Evolutionary conservation across 2,113 vertebrate species (phyloP).

Genomic region (Percina caprodes): DNA sequence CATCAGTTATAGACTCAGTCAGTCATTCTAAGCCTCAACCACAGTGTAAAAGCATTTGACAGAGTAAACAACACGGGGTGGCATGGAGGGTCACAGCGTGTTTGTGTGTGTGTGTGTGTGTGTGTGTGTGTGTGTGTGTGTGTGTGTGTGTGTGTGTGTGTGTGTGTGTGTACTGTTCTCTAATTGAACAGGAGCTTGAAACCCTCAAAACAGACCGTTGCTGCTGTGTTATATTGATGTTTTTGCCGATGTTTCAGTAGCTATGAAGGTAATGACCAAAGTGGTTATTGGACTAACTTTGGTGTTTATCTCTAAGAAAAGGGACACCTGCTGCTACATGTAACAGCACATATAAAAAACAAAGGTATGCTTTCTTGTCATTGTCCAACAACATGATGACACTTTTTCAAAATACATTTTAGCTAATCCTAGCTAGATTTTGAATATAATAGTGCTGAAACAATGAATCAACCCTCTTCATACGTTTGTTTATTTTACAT

Average conservation of each 20-base stretch:
- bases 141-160: constrained; percentile 7
- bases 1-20: constrained; percentile 42
- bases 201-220: not conserved
- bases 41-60: constrained; percentile 44
- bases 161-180: not conserved
- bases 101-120: constrained; percentile 8
- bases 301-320: not conserved
- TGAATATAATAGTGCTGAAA: not conserved
- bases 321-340: not conserved
- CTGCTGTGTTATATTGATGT: not conserved
- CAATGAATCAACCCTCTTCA: too few relatives aligned
- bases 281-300: not conserved
- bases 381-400: not conserved
- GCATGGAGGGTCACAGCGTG: not conserved
- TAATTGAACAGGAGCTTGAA: constrained; percentile 4
- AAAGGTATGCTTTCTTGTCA: not conserved
- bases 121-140: not conserved
- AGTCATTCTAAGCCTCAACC: constrained; percentile 41
- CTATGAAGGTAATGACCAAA: not conserved
- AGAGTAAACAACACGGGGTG: constrained; percentile 58
- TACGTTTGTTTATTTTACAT: not conserved
- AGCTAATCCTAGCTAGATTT: too few relatives aligned
- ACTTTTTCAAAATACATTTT: too few relatives aligned
- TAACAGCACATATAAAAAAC: not conserved
- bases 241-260: not conserved